Conservation (phyloP, 2,113 vertebrate species). For the Semicossyphus pulcher region DNA sequence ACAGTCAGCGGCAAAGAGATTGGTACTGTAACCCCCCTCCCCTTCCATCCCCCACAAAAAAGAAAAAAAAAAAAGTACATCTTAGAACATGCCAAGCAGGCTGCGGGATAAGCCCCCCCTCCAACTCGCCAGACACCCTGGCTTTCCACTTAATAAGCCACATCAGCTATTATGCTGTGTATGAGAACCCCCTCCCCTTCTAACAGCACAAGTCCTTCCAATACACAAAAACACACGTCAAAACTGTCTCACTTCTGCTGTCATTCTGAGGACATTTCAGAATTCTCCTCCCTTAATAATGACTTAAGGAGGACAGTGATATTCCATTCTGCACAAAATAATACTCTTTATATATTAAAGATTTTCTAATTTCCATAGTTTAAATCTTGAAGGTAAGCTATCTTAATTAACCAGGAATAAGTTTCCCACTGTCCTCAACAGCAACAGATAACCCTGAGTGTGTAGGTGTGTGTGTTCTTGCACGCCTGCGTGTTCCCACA, state of each 20-base stretch:
- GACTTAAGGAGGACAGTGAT: not conserved
- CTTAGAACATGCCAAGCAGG: constrained; percentile 79
- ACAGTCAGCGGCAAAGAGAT: constrained; percentile 83
- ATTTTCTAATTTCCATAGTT: not conserved
- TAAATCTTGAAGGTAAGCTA: not conserved
- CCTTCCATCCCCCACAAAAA: constrained; percentile 17
- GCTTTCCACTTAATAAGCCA: constrained; percentile 89
- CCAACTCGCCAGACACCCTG: constrained; percentile 72
- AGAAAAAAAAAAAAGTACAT: constrained; percentile 56
- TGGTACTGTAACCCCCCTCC: constrained; percentile 61
- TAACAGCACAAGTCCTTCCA: not conserved
- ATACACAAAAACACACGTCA: constrained; percentile 27
- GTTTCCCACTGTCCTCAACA: constrained; percentile 15
- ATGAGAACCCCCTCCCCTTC: not conserved
- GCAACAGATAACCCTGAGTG: constrained; percentile 24
- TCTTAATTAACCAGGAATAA: constrained; percentile 17
- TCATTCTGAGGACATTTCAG: not conserved
- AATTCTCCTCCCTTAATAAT: not conserved
- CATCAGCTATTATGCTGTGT: constrained; percentile 72
- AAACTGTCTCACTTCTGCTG: not conserved
- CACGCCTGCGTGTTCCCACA: not conserved
- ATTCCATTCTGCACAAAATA: no score
- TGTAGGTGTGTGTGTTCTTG: not conserved
- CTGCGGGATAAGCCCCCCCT: constrained; percentile 57
- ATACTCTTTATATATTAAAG: no score